These are phyloP conservation scores for Echeneis naucrates DNA, from an alignment of 2,797 vertebrate genomes.

Conservation along the genomic window DNA sequence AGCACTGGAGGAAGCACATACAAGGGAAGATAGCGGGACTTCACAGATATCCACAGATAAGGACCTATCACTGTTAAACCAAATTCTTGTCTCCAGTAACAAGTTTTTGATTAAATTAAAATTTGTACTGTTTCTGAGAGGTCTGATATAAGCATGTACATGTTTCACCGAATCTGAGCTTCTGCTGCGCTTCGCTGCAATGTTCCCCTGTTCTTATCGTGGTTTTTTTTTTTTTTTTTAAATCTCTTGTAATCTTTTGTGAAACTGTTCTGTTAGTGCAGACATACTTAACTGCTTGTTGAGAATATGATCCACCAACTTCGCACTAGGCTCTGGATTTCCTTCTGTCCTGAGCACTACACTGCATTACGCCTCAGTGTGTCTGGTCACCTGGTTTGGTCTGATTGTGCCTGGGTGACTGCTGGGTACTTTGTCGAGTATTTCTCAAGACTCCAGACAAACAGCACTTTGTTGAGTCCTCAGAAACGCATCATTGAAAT, in stretches of 20 bases:
- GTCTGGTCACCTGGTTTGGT: too few relatives aligned
- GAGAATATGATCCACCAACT: too few relatives aligned
- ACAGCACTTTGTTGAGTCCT: too few relatives aligned
- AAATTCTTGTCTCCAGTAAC: background rate
- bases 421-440: background rate
- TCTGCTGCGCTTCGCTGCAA: background rate
- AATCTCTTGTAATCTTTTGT: background rate
- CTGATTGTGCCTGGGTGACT: too few relatives aligned
- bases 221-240: background rate
- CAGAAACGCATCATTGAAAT: background rate
- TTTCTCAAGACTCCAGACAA: too few relatives aligned
- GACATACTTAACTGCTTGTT: too few relatives aligned
- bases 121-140: background rate
- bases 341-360: too few relatives aligned
- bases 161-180: background rate
- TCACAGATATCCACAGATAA: background rate
- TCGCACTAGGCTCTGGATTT: too few relatives aligned
- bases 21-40: slow-evolving; percentile 35
- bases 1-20: slow-evolving; percentile 29
- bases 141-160: background rate
- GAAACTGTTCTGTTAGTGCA: too few relatives aligned
- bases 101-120: background rate
- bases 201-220: too few relatives aligned
- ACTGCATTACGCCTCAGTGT: too few relatives aligned
- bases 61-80: background rate